phyloP scores from a whole-genome alignment of 2,113 vertebrate species.

The Psammodynastes pulverulentus region DNA sequence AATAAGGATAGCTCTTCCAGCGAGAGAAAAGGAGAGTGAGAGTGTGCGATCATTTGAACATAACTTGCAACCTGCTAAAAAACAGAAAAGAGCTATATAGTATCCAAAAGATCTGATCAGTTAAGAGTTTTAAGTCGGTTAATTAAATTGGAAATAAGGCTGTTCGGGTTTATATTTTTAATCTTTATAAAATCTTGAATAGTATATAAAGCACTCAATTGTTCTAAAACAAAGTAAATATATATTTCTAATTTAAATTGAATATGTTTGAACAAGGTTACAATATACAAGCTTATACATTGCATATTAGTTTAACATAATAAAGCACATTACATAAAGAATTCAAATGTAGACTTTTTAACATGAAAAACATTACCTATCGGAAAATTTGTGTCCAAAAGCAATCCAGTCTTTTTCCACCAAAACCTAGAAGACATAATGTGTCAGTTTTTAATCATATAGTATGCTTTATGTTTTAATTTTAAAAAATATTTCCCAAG shows the following conservation, averaged over 20 bases:
- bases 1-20: not conserved
- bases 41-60: not conserved
- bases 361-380: constrained; percentile 77
- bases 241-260: not conserved
- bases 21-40: not conserved
- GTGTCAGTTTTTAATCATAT: not conserved
- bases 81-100: too few species aligned
- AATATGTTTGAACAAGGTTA: not conserved
- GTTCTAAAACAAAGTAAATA: not conserved
- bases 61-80: not conserved
- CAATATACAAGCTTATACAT: not conserved
- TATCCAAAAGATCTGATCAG: not conserved
- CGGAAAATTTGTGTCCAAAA: constrained; percentile 98
- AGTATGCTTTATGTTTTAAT: too few species aligned
- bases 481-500: not conserved
- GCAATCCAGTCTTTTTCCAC: constrained; percentile 99
- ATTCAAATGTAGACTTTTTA: not conserved
- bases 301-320: not conserved
- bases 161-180: not conserved
- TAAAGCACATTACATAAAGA: not conserved
- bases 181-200: not conserved
- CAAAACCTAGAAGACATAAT: constrained; percentile 78
- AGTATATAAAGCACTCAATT: not conserved
- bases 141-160: not conserved
- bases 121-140: not conserved